phyloP scores from a whole-genome alignment of 2,797 vertebrate species.

The Amblyraja radiata region DNA sequence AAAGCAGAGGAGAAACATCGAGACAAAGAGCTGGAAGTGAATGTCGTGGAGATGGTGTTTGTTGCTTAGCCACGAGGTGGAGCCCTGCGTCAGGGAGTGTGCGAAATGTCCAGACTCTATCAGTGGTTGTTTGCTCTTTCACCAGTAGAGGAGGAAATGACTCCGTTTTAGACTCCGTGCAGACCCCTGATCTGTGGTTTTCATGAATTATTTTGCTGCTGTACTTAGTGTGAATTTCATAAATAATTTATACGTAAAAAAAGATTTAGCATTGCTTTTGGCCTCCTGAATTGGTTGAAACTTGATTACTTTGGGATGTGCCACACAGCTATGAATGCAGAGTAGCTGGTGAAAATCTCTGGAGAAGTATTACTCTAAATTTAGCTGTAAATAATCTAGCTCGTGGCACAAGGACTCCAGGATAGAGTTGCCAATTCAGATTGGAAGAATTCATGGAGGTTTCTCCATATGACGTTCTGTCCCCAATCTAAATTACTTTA shows the following conservation, averaged over 20 bases:
- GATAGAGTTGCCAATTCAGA: background rate
- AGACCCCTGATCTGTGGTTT: background rate
- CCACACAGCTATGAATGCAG: background rate
- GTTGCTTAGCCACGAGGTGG: background rate
- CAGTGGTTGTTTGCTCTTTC: background rate
- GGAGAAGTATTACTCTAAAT: constrained; percentile 17
- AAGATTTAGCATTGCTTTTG: background rate
- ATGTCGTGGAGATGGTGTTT: background rate
- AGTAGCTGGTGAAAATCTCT: background rate
- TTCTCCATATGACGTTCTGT: background rate
- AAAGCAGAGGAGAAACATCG: background rate
- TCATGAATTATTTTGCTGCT: background rate
- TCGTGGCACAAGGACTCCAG: background rate
- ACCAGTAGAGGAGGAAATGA: background rate
- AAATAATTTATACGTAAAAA: constrained; percentile 1
- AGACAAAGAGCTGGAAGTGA: background rate
- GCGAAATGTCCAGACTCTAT: too few relatives aligned
- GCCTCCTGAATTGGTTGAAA: background rate
- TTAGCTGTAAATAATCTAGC: constrained; percentile 5
- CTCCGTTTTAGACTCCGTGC: background rate
- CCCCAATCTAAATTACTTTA: background rate
- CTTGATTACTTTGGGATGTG: background rate
- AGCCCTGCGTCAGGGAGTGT: background rate
- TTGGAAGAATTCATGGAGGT: background rate
- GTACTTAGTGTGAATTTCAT: constrained; percentile 24